Percentiles rank a stretch among this genome's conserved stretches.
Conservation (phyloP, 1,140 invertebrate species). For the Aphaenogaster floridana region DNA sequence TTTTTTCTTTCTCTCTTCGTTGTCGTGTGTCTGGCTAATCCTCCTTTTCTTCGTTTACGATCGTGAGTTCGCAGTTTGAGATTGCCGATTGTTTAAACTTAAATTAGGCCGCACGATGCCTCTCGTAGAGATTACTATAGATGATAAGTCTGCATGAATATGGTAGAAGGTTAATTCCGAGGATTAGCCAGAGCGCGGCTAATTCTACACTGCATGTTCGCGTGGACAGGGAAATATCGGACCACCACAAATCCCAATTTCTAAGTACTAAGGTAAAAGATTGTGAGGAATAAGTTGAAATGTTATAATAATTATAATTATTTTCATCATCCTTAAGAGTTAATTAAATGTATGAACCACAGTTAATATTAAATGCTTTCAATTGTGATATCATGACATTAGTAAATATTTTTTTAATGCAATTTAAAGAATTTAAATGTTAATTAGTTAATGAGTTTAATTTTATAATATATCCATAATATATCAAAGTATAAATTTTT, state of each 20-base stretch:
- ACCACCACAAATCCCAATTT: not conserved
- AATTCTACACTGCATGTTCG: constrained; percentile 65
- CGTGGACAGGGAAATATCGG: not conserved
- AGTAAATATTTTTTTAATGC: not conserved
- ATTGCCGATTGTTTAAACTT: not conserved
- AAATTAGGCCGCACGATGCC: not conserved
- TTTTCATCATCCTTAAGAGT: not conserved
- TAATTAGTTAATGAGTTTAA: not conserved
- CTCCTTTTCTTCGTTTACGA: constrained; percentile 29
- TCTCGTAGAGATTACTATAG: constrained; percentile 1
- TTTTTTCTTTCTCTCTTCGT: not conserved
- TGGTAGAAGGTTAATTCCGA: constrained; percentile 10
- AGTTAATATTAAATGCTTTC: not conserved
- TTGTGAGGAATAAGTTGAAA: not conserved
- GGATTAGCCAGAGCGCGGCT: constrained; percentile 63
- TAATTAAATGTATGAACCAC: not conserved
- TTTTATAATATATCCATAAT: no score
- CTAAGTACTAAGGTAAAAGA: constrained; percentile 54
- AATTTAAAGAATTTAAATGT: constrained; percentile 18
- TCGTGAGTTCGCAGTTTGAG: not conserved
- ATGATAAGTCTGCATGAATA: constrained; percentile 31
- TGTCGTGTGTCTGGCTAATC: constrained; percentile 66
- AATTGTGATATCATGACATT: not conserved
- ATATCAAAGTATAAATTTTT: no score
- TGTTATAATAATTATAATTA: not conserved